These are phyloP conservation scores for Lordiphosa stackelbergi DNA, from an alignment of 1,140 invertebrate genomes.

Conservation along the genomic window DNA sequence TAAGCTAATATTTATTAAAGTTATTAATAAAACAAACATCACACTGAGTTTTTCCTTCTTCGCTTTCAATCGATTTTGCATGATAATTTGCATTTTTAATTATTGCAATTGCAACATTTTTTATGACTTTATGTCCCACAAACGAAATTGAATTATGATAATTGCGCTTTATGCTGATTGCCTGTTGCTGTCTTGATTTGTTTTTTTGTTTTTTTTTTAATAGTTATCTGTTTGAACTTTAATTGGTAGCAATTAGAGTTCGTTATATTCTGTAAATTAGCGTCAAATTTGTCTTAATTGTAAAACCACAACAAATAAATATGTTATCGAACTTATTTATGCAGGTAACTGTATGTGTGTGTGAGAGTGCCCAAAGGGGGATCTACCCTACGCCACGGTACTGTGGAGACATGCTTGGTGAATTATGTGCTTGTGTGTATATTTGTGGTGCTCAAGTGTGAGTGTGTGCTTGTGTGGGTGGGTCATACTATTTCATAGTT, in stretches of 20 bases:
- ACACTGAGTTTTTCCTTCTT: background rate
- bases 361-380: background rate
- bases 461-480: constrained; percentile 7
- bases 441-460: background rate
- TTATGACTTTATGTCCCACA: constrained; percentile 41
- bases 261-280: constrained; percentile 20
- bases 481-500: constrained; percentile 1
- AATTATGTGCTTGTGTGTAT: constrained; percentile 10
- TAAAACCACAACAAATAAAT: constrained; percentile 3
- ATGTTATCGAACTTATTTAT: too few species aligned
- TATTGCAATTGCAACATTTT: constrained; percentile 11
- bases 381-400: too few species aligned
- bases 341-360: constrained; percentile 5
- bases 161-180: constrained; percentile 56
- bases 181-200: constrained; percentile 34
- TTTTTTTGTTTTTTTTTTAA: constrained; percentile 2
- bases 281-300: constrained; percentile 3
- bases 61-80: constrained; percentile 15
- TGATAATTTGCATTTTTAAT: constrained; percentile 13
- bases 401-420: constrained; percentile 21
- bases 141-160: constrained; percentile 64
- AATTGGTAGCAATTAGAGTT: constrained; percentile 62
- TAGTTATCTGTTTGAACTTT: constrained; percentile 11
- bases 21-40: constrained; percentile 29
- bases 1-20: constrained; percentile 29